Evolutionary conservation across 2,113 vertebrate species (phyloP).

Genomic region (Origma solitaria): DNA sequence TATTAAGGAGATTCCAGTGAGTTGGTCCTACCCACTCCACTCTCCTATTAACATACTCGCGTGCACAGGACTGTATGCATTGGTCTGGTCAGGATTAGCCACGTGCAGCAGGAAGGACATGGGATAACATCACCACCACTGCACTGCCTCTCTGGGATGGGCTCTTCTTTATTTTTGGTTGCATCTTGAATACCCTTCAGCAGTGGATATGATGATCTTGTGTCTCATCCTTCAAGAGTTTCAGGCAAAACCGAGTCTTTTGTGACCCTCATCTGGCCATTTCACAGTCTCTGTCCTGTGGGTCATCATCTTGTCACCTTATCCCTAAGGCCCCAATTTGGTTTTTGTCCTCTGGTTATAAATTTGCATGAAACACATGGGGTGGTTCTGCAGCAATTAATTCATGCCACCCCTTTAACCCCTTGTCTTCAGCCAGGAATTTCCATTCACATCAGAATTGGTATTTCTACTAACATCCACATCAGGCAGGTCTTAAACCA

Average conservation of each 20-base stretch:
- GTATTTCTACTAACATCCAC: neutral
- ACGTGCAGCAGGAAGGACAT: neutral
- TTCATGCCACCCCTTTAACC: neutral
- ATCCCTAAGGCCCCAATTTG: neutral
- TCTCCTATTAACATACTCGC: neutral
- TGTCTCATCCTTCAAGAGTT: neutral
- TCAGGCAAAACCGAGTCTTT: neutral
- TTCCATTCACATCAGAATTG: neutral
- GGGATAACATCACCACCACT: neutral
- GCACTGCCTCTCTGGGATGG: neutral
- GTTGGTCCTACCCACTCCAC: neutral
- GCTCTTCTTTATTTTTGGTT: neutral
- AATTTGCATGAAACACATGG: neutral
- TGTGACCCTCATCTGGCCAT: neutral
- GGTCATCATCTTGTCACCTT: neutral
- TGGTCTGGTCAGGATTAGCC: neutral
- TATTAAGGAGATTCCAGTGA: neutral
- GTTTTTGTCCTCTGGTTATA: neutral
- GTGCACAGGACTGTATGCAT: neutral
- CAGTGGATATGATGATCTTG: no score
- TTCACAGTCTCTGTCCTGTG: neutral
- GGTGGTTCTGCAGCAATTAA: neutral
- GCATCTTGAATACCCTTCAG: neutral
- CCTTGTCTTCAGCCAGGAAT: neutral
- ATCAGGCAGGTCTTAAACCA: neutral